Evolutionary conservation across 2,888 invertebrate species (phyloP), one percentile per base, ranked within the genome.

Genomic region (Dione juno): DNA sequence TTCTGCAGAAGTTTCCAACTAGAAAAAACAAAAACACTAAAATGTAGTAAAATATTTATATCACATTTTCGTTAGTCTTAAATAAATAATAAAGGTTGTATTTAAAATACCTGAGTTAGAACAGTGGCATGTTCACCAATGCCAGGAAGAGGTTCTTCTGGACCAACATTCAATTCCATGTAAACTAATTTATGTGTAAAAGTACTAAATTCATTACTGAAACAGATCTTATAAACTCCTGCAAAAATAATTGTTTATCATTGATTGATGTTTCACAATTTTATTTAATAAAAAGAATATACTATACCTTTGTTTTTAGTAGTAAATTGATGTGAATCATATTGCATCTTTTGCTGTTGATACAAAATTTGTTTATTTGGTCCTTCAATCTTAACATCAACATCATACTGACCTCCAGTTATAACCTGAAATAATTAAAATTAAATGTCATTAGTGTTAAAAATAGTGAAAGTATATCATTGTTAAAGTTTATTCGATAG

Each of bases 161-260:
- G 98, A 3, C 99, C 99, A 40, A 98, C 97, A 95, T 98, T 97
- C 82, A 99, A 96, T 88, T 99, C 99, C 96, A 99, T 98, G 89
- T 99, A 99, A 35, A 99, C 98, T 76, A 99, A 95, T 91, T 99
- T 99, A 86, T 99, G 99, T 9, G 99, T 98, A 90, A 99, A 99
- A 67, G 99, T 99, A 61, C 99, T 99, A 88, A 99, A 99, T 88
- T 99, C 99, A 93, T 99, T 99, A 87, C 99, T 98, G 89, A 99
- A 99, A 91, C 99, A 99, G 13, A 97, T 97, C 75, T 96, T 95
- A 84, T 98, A 98, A 0, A 96, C 93, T 74, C 98, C 98, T 79
- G 94, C 80, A 78, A 89, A 54, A 45, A 16, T 1, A 61, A 28
- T 16, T 14, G 45, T 13, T 14, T 61, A 61, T 59, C 43, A 59